Base-by-base conservation (phyloP, 2,888 invertebrate species). In the Netelia fuscicornis region DNA sequence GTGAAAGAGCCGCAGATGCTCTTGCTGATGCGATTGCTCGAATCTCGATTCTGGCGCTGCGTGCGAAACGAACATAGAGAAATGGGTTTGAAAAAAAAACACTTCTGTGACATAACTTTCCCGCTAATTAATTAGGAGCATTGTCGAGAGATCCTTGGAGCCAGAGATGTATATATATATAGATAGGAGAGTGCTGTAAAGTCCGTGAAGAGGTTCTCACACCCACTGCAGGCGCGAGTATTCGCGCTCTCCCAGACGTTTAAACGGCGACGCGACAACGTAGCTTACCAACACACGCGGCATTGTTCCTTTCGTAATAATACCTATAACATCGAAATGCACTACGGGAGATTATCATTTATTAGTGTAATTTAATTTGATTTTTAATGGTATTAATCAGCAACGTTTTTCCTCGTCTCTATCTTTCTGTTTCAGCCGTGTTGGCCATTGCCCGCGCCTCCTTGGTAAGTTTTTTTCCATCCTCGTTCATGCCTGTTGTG, bases 51-150 rank as follows among this genome's bases (percentile, higher is more conserved):
- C 68, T 67, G 30, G 37, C 56, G 60, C 13, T 78, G n/a, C 78
- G 81, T 78, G 82, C 83, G 78, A 83, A 71, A 58, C 78, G 17
- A 78, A 78, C 74, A 64, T 71, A 72, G 77, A 76, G 68, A 80
- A 85, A 82, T 83, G 81, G 64, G 82, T 67, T 70, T 71, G 76
- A 78, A 37, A 81, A 77, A 77, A 75, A 91, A 91, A 90, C 90
- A 84, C 90, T 90, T 90, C 84, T 78, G 90, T 92, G 92, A 93
- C 92, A 92, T 93, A 93, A 92, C 92, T 91, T 92, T 91, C 91
- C 91, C 87, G 89, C 89, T 92, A 92, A 92, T 92, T 93, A 93
- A 93, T 92, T 92, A 92, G 88, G 89, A 89, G 91, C 92, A 92
- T 92, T 92, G 92, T 92, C 89, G 86, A 84, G 86, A 71, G 58